phyloP scores from a whole-genome alignment of 2,113 vertebrate genomes.

The Lophius piscatorius region DNA sequence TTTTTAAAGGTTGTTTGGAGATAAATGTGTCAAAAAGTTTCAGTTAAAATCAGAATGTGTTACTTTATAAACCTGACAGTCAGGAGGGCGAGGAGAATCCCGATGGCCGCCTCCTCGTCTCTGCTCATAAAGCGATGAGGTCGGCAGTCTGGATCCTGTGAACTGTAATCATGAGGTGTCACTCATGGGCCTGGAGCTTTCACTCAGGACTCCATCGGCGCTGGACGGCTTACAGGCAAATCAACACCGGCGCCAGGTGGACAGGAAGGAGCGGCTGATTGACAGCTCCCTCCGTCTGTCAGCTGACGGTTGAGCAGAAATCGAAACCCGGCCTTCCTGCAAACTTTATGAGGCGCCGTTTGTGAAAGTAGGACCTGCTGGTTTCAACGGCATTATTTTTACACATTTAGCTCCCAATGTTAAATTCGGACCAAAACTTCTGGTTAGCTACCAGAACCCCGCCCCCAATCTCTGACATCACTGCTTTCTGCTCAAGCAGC shows the following conservation, averaged over 20 bases:
- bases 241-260: slow-evolving; percentile 66
- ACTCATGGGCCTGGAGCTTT: slow-evolving; percentile 67
- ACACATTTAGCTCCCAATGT: no score
- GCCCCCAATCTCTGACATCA: no score
- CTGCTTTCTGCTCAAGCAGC: no score
- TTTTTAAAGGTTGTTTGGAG: no score
- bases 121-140: slow-evolving; percentile 38
- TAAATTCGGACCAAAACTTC: no score
- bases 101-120: slow-evolving; percentile 21
- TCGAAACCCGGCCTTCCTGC: slow-evolving; percentile 34
- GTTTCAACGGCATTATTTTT: no score
- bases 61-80: no score
- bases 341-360: no score
- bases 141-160: slow-evolving; percentile 52
- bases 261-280: slow-evolving; percentile 50
- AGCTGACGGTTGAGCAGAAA: slow-evolving; percentile 51
- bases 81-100: slow-evolving; percentile 1
- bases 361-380: no score
- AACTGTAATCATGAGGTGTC: slow-evolving; percentile 69
- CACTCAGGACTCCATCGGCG: slow-evolving; percentile 69
- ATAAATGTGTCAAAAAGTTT: no score
- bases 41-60: no score
- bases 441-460: no score
- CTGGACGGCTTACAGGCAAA: slow-evolving; percentile 62
- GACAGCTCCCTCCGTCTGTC: slow-evolving; percentile 70